Percentiles rank a stretch among this genome's conserved stretches.
phyloP scores from a whole-genome alignment of 2,888 invertebrate species.

The Macaria liturata region DNA sequence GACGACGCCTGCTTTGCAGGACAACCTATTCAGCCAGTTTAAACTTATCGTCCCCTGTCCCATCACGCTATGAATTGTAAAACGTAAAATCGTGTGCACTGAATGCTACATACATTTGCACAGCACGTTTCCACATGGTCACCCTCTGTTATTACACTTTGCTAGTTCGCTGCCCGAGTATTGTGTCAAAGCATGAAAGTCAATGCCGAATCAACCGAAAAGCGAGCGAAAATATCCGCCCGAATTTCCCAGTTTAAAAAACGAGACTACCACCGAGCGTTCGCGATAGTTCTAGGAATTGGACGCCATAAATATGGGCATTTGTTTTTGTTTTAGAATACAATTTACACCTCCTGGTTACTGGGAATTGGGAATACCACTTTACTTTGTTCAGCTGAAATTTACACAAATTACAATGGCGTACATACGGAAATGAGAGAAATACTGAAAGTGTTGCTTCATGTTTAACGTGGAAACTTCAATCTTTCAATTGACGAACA shows the following conservation, averaged over 20 bases:
- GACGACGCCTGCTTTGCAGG: conserved; percentile 1
- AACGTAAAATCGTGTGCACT: conserved; percentile 10
- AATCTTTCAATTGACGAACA: too few relatives aligned
- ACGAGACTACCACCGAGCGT: neutral
- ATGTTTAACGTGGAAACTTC: too few relatives aligned
- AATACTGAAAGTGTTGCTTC: too few relatives aligned
- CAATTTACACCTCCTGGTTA: too few relatives aligned
- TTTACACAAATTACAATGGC: too few relatives aligned
- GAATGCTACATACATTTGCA: conserved; percentile 24
- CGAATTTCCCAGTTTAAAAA: neutral
- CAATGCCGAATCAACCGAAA: conserved; percentile 39
- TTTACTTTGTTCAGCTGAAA: too few relatives aligned
- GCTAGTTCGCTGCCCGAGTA: conserved; percentile 38
- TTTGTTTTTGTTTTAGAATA: too few relatives aligned
- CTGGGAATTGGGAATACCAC: too few relatives aligned
- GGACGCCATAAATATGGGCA: too few relatives aligned
- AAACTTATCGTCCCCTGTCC: conserved; percentile 7
- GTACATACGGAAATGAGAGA: too few relatives aligned
- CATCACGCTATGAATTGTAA: conserved; percentile 15
- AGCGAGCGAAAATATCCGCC: conserved; percentile 6
- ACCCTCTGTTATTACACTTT: conserved; percentile 49
- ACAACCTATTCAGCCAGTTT: conserved; percentile 13
- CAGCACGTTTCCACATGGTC: conserved; percentile 43
- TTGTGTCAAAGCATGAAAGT: conserved; percentile 47
- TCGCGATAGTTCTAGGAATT: too few relatives aligned